A percentile compares a stretch with the other conserved stretches of the same genome.
Conservation (phyloP, 1,140 invertebrate genomes). For the Eupeodes corollae region DNA sequence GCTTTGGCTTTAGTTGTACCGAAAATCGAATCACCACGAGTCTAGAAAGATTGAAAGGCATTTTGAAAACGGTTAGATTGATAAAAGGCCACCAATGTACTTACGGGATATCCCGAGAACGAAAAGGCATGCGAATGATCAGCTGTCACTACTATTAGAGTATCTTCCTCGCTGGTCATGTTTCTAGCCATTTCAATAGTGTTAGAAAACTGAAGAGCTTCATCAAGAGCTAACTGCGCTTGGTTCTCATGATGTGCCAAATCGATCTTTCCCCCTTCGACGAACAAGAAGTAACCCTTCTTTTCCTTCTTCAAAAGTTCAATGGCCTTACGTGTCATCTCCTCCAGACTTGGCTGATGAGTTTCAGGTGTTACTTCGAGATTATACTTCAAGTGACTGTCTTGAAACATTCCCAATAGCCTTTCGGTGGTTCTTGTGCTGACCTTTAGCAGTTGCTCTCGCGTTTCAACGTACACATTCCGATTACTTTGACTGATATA, state of each 20-base stretch:
- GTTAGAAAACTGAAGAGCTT: slow-evolving; percentile 48
- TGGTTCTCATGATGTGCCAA: slow-evolving; percentile 65
- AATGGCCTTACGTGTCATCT: slow-evolving; percentile 75
- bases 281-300: slow-evolving; percentile 52
- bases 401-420: slow-evolving; percentile 42
- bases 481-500: slow-evolving; percentile 41
- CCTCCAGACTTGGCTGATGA: slow-evolving; percentile 52
- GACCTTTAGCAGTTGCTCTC: slow-evolving; percentile 38
- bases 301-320: slow-evolving; percentile 51
- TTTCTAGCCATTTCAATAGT: slow-evolving; percentile 44
- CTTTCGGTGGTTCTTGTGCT: slow-evolving; percentile 30
- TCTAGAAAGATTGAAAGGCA: slow-evolving; percentile 12
- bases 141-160: slow-evolving; percentile 53
- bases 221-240: slow-evolving; percentile 53
- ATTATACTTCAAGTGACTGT: slow-evolving; percentile 42
- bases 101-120: slow-evolving; percentile 48
- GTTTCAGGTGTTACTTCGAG: slow-evolving; percentile 38
- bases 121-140: slow-evolving; percentile 58
- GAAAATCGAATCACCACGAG: slow-evolving; percentile 41
- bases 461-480: slow-evolving; percentile 53
- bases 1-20: slow-evolving; percentile 32
- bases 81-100: slow-evolving; percentile 7
- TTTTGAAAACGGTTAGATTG: background rate
- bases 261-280: slow-evolving; percentile 63
- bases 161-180: slow-evolving; percentile 44